Evolutionary conservation across 23 tunicate genomes (phyloP).

Genomic region (Trididemnum nubilum): DNA sequence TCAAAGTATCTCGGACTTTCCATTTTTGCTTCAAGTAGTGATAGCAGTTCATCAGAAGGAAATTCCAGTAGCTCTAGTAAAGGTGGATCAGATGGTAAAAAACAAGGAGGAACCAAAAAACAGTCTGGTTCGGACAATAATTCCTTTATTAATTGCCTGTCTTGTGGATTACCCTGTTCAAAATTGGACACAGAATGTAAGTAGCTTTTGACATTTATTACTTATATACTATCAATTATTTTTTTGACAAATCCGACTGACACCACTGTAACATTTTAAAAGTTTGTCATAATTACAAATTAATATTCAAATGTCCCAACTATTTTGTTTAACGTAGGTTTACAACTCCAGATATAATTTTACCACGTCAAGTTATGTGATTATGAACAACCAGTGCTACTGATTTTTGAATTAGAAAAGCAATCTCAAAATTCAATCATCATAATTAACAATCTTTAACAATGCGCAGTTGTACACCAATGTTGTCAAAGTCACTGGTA

Average conservation of each 20-base stretch:
- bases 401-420: too few species aligned
- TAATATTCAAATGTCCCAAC: too few species aligned
- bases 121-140: slow-evolving; percentile 29
- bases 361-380: too few species aligned
- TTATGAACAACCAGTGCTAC: too few species aligned
- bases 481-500: too few species aligned
- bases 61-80: not conserved
- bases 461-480: too few species aligned
- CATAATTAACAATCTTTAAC: too few species aligned
- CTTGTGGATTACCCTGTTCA: slow-evolving; percentile 38
- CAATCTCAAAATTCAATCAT: too few species aligned
- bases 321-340: too few species aligned
- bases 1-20: not conserved
- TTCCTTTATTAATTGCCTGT: slow-evolving; percentile 18
- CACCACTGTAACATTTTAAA: not conserved
- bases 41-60: not conserved
- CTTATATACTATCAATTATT: too few species aligned
- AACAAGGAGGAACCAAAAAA: slow-evolving; percentile 19
- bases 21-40: not conserved
- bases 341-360: too few species aligned
- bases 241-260: too few species aligned
- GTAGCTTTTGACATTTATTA: not conserved
- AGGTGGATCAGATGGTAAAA: slow-evolving; percentile 26
- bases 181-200: slow-evolving; percentile 35
- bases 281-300: not conserved